A percentile compares a stretch with the other conserved stretches of the same genome.
These are phyloP conservation scores for Temnopleurus reevesii DNA, from an alignment of 53 echinoderm and acorn worm genomes.

Conservation along the genomic window DNA sequence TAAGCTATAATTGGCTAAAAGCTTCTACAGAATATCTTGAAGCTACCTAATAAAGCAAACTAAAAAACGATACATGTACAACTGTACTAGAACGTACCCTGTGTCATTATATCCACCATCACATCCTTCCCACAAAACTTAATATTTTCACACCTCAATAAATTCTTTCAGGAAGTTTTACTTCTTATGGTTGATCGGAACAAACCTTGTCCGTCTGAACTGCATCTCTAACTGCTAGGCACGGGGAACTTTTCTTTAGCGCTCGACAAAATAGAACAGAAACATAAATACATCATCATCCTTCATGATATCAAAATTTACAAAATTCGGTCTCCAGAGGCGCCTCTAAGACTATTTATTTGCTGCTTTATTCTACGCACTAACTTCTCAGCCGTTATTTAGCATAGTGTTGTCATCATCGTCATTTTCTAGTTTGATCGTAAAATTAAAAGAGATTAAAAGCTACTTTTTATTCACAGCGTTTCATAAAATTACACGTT, in stretches of 20 bases:
- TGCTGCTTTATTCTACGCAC: background rate
- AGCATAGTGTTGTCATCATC: background rate
- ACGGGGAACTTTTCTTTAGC: background rate
- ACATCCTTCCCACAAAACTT: background rate
- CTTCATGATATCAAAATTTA: conserved; percentile 30
- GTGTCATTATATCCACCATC: background rate
- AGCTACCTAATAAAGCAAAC: conserved; percentile 27
- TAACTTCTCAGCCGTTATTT: background rate
- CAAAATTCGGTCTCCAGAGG: background rate
- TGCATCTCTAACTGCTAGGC: background rate
- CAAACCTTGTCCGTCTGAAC: no score
- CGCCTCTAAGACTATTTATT: background rate
- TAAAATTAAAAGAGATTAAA: background rate
- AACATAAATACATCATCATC: conserved; percentile 38
- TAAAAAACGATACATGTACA: conserved; percentile 30
- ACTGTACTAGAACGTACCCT: conserved; percentile 32
- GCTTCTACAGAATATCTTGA: background rate
- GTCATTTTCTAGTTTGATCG: background rate
- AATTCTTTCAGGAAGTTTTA: no score
- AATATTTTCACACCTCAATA: background rate
- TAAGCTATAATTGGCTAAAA: background rate
- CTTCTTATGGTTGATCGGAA: no score
- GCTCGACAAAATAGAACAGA: background rate
- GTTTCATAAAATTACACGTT: background rate
- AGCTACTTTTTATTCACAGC: background rate